These are phyloP conservation scores for Emydura subglobosa DNA, from an alignment of 2,113 vertebrate species.

Conservation along the genomic window DNA sequence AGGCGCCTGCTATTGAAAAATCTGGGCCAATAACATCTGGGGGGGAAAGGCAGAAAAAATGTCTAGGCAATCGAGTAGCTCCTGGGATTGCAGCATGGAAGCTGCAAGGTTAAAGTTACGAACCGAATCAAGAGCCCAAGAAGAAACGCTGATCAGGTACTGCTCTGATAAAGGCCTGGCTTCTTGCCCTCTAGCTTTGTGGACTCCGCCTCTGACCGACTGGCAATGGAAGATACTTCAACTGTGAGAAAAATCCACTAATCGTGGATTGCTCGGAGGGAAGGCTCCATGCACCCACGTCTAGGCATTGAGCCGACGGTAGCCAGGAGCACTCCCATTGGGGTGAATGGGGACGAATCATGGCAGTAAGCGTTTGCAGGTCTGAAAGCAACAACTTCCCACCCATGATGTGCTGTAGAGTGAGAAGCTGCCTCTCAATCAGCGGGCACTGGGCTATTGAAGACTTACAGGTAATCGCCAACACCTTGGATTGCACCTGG, in stretches of 20 bases:
- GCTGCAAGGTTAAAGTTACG: not conserved
- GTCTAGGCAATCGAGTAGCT: fast-evolving
- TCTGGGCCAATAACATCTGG: not conserved
- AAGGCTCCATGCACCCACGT: too few species aligned
- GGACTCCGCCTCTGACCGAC: not conserved
- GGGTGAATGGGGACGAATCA: not conserved
- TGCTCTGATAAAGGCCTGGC: not conserved
- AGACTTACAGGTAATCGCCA: not conserved
- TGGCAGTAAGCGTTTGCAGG: not conserved
- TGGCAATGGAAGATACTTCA: not conserved
- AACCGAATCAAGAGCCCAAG: not conserved
- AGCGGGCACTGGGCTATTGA: not conserved
- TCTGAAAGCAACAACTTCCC: not conserved
- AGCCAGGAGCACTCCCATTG: not conserved
- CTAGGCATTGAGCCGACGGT: not conserved
- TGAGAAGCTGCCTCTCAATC: not conserved
- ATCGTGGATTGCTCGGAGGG: not conserved
- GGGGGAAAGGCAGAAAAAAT: not conserved
- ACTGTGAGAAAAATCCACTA: not conserved
- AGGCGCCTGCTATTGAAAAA: slow-evolving; percentile 17
- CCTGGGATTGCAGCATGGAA: not conserved
- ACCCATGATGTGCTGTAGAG: not conserved
- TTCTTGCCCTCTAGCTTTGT: not conserved
- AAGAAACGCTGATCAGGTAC: not conserved
- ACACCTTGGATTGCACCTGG: not conserved